Base-by-base conservation (phyloP, 30 jellyfish, hydroid and myxozoan genomes). In the Aurelia aurita region DNA sequence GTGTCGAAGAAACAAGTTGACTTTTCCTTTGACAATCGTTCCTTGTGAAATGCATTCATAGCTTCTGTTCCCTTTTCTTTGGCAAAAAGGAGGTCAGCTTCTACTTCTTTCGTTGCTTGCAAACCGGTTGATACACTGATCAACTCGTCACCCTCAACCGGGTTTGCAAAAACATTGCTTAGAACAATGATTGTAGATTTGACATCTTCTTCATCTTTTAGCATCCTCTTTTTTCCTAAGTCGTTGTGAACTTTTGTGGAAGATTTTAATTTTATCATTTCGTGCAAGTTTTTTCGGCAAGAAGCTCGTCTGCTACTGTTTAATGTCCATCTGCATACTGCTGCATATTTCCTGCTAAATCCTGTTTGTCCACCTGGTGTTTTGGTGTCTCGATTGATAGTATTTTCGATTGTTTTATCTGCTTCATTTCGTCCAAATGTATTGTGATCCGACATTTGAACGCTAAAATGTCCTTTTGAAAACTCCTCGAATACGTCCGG, bases 351-450 rank as follows among this genome's bases (percentile, higher is more conserved):
- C 67, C 65, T 66, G 5, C 32, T 32, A 70, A 70, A 70, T 70
- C 81, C 45, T 35, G 16, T 62, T 23, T 5, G 14, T 21, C 87
- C 77, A 13, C 86, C 86, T 7, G 92, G 92, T 64, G 92, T 82
- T 63, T 80, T 80, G 13, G 91, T 64, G 43, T 64, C 91, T 67
- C 39, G 57, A 51, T 79, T 79, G 73, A 80, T 67, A 5, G 92
- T 82, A 57, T 60, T 66, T 57, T 66, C 91, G 23, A 70, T 82
- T 2, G 71, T 62, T 69, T 82, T 69, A 21, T 82, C 87, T 43
- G 92, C 86, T 47, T 82, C 92, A 53, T 16, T 81, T 68, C 87
- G n/a, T 43, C 91, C 91, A 68, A 81, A 81, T 31, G 87, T 80
- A 65, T 81, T 81, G 31, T 64, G n/a, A n/a, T n/a, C n/a, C n/a